These are phyloP conservation scores for Xenopus borealis DNA, from an alignment of 2,113 vertebrate species.

Conservation along the genomic window DNA sequence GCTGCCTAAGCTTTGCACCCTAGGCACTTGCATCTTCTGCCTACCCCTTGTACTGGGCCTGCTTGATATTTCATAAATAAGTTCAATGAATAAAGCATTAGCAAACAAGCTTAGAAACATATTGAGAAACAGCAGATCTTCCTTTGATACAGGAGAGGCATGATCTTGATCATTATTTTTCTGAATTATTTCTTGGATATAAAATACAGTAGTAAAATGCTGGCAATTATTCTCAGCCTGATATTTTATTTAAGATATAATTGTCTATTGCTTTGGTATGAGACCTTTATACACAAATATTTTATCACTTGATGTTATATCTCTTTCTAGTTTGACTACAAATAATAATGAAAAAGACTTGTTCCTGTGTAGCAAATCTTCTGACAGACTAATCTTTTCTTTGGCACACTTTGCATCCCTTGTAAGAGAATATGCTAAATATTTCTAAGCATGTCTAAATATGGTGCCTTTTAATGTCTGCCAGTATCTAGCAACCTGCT, in stretches of 20 bases:
- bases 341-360: constrained; percentile 32
- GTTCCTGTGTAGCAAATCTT: constrained; percentile 23
- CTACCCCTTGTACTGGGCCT: too few relatives aligned
- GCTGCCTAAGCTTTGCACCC: too few relatives aligned
- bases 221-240: neutral
- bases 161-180: constrained; percentile 20
- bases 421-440: constrained; percentile 38
- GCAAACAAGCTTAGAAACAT: too few relatives aligned
- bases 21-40: too few relatives aligned
- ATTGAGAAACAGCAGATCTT: constrained; percentile 8
- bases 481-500: constrained; percentile 21
- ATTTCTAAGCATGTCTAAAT: constrained; percentile 44
- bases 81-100: too few relatives aligned
- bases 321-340: constrained; percentile 7
- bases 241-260: constrained; percentile 29
- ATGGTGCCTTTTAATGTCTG: constrained; percentile 33
- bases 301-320: constrained; percentile 20
- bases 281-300: constrained; percentile 36
- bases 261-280: constrained; percentile 9
- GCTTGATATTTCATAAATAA: too few relatives aligned
- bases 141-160: neutral
- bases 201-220: constrained; percentile 3
- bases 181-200: neutral
- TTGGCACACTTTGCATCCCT: constrained; percentile 32
- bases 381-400: constrained; percentile 39